Evolutionary conservation across 2,888 invertebrate genomes (phyloP).

Genomic region (Limnephilus lunatus): DNA sequence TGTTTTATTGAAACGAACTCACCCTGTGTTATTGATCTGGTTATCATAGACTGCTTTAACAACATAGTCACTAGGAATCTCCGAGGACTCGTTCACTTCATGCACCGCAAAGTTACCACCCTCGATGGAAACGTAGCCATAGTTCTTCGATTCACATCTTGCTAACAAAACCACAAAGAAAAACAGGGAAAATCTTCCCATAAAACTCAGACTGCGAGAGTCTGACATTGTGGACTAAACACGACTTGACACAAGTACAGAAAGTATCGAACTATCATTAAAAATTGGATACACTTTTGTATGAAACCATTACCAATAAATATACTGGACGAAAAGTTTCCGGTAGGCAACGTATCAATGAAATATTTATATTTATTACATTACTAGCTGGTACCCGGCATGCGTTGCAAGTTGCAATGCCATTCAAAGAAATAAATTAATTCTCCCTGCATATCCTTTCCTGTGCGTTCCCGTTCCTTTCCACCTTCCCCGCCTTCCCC

Average conservation of each 20-base stretch:
- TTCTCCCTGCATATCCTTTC: too few species aligned
- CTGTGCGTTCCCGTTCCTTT: too few species aligned
- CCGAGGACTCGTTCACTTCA: slow-evolving; percentile 69
- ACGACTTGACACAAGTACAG: neutral
- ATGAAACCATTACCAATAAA: too few species aligned
- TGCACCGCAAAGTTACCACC: slow-evolving; percentile 55
- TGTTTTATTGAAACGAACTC: slow-evolving; percentile 65
- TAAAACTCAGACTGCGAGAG: neutral
- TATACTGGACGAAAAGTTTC: neutral
- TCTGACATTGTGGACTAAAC: neutral
- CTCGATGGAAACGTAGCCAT: slow-evolving; percentile 39
- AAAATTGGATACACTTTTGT: neutral
- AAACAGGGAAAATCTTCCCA: neutral
- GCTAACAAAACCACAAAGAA: slow-evolving; percentile 24
- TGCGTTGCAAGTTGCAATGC: too few species aligned
- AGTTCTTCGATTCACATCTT: slow-evolving; percentile 33
- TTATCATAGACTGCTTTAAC: slow-evolving; percentile 76
- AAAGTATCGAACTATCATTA: neutral
- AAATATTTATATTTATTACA: too few species aligned
- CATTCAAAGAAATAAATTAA: too few species aligned
- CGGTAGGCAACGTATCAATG: too few species aligned
- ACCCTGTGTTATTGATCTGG: slow-evolving; percentile 79
- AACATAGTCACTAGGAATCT: slow-evolving; percentile 72
- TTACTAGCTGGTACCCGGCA: too few species aligned
- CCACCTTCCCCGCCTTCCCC: too few species aligned